A percentile compares a stretch with the other conserved stretches of the same genome.
These are phyloP conservation scores for Corythoichthys intestinalis DNA, from an alignment of 2,113 vertebrate genomes.

Conservation along the genomic window DNA sequence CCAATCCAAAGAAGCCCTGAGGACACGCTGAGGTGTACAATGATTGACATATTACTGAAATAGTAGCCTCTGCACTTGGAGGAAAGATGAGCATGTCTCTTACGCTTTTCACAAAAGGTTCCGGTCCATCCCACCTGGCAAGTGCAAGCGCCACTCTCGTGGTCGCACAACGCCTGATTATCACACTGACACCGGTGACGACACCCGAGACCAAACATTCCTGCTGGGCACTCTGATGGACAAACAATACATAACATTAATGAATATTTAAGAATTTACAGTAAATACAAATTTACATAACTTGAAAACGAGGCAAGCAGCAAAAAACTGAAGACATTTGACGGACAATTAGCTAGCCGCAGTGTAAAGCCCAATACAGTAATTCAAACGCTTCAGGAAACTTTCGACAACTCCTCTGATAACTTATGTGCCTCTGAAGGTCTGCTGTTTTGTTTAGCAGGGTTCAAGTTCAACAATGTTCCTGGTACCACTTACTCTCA, in stretches of 20 bases:
- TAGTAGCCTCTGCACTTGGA: background rate
- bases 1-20: constrained; percentile 84
- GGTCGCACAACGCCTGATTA: constrained; percentile 83
- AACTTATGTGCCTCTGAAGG: background rate
- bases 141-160: constrained; percentile 86
- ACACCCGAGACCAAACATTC: constrained; percentile 80
- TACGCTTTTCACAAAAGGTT: constrained; percentile 86
- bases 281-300: background rate
- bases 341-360: background rate
- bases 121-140: constrained; percentile 86
- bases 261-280: background rate
- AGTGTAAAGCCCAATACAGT: background rate
- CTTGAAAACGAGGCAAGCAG: background rate
- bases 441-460: background rate
- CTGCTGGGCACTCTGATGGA: constrained; percentile 78
- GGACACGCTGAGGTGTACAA: constrained; percentile 79
- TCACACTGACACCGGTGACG: constrained; percentile 82
- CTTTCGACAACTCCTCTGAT: too few relatives aligned
- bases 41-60: background rate
- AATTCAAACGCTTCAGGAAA: background rate
- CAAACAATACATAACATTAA: background rate
- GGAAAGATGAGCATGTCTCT: constrained; percentile 24
- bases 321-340: background rate
- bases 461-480: background rate
- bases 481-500: constrained; percentile 61